Evolutionary conservation across 2,888 invertebrate genomes (phyloP), one percentile per base, ranked within the genome.

Genomic region (Diplazon laetatorius): DNA sequence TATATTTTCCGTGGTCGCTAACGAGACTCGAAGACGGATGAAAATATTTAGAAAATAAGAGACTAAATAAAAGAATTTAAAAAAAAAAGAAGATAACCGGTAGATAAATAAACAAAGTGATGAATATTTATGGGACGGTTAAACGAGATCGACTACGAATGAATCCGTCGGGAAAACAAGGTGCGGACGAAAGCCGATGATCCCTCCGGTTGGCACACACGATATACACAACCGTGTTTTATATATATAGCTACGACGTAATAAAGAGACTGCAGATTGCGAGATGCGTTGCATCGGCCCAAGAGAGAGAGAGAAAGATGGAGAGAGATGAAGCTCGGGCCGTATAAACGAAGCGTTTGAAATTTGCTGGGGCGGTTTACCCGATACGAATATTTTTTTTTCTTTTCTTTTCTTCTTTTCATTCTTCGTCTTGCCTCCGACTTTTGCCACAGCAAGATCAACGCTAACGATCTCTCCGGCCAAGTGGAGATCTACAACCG

Each of bases 401-500:
- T n/a, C n/a, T n/a, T n/a, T n/a, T n/a, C n/a, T n/a, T n/a, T n/a
- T n/a, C n/a, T n/a, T n/a, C n/a, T 16, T 50, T 66, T 44, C 50
- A 14, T 18, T 50, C 55, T 66, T 20, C 35, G n/a, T 59, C 63
- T 57, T 35, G 59, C 57, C 50, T 70, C 63, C 63, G 70, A 62
- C 74, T 70, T 78, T 65, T 35, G 52, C 76, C 37, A 35, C 62
- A 48, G 74, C 62, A 70, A 59, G 57, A 68, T 80, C 76, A 75
- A 76, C 80, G 71, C 80, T 81, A 79, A 79, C 78, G 78, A 79
- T 79, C 75, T 79, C 75, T 55, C 37, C 68, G 50, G n/a, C n/a
- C n/a, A 30, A 72, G 68, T 68, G 37, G 60, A 71, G 78, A 79
- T 72, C 69, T 78, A 78, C 63, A 63, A 62, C 71, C 75, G 66